Conservation (phyloP, 2,888 invertebrate species). For the Leptinotarsa tumamoca region DNA sequence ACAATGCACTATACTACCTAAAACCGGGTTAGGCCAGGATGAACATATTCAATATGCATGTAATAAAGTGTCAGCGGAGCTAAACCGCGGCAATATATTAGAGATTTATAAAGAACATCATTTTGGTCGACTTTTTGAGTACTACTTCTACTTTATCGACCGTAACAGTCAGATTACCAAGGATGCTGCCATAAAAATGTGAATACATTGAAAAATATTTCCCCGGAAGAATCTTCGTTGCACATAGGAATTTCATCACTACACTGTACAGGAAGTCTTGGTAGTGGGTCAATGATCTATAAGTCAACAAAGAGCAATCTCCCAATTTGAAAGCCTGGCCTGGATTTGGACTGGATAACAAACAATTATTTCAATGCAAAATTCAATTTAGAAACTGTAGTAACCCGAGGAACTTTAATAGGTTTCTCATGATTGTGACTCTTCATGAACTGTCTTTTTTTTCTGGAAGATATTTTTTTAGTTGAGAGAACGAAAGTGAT, state of each 20-base stretch:
- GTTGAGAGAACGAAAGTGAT: too few species aligned
- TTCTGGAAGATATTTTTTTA: too few species aligned
- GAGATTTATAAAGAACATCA: conserved; percentile 32
- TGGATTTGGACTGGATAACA: too few species aligned
- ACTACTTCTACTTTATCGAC: neutral
- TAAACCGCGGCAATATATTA: conserved; percentile 30
- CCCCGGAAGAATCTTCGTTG: neutral
- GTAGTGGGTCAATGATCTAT: too few species aligned
- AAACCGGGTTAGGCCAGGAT: conserved; percentile 35
- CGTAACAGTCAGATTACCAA: conserved; percentile 14
- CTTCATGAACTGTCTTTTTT: too few species aligned
- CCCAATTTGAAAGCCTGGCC: too few species aligned
- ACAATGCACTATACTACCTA: conserved; percentile 33
- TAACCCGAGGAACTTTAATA: too few species aligned
- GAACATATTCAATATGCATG: conserved; percentile 38
- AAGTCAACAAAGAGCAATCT: too few species aligned
- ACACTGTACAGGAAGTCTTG: neutral
- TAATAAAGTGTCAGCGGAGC: conserved; percentile 35
- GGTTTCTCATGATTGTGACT: too few species aligned
- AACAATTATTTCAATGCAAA: too few species aligned
- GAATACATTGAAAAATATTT: conserved; percentile 2
- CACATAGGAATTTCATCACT: neutral
- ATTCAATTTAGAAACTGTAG: too few species aligned
- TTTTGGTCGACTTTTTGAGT: conserved; percentile 21
- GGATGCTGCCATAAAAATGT: conserved; percentile 3